Conservation (phyloP, 2,113 vertebrate species). For the Fregata magnificens region DNA sequence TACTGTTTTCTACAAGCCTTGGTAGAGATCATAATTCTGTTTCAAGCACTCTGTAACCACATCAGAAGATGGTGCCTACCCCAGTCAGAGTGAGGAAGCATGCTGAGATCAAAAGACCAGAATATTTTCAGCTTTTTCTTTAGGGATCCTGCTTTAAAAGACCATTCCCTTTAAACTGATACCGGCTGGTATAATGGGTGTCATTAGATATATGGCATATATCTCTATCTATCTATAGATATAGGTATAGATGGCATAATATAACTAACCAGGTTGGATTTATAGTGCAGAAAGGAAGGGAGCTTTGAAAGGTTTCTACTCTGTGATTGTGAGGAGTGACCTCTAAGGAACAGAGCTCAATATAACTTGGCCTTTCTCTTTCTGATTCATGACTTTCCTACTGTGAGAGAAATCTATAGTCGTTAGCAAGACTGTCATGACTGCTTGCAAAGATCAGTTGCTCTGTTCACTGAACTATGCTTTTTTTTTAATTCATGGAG, state of each 20-base stretch:
- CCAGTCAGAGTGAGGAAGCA: neutral
- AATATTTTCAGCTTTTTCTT: neutral
- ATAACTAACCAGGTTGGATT: neutral
- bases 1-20: neutral
- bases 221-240: no score
- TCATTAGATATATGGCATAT: no score
- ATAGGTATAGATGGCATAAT: neutral
- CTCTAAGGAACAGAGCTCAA: neutral
- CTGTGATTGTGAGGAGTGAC: neutral
- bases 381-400: neutral
- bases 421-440: neutral
- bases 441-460: neutral
- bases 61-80: neutral
- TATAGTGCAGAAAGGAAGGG: neutral
- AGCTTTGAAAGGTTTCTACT: neutral
- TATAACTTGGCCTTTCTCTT: neutral
- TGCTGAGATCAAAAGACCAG: neutral
- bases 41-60: neutral
- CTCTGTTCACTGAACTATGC: neutral
- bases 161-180: neutral
- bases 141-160: neutral
- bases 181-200: no score
- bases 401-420: neutral
- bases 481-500: neutral
- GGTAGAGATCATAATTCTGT: neutral